Evolutionary conservation across 2,797 vertebrate genomes (phyloP).

Genomic region (Neopelma chrysocephalum): DNA sequence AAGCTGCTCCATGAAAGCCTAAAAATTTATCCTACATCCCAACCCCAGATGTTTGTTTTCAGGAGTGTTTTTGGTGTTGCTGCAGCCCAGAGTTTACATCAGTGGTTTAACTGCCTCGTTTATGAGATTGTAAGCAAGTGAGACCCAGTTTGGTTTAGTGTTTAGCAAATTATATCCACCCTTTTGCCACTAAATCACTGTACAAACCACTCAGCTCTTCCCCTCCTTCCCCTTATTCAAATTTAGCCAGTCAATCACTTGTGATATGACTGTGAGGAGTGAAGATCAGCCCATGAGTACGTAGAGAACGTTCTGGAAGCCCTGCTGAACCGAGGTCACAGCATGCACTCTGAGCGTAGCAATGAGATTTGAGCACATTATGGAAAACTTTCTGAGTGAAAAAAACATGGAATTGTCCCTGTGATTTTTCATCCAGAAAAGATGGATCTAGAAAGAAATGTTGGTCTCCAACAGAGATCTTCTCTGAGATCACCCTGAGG

Average conservation of each 20-base stretch:
- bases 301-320: constrained; percentile 30
- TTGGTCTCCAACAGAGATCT: neutral
- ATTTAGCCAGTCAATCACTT: neutral
- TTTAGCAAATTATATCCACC: neutral
- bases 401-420: neutral
- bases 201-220: constrained; percentile 22
- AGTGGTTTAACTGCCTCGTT: neutral
- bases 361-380: neutral
- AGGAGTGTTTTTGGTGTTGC: neutral
- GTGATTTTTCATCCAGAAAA: neutral
- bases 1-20: neutral
- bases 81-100: neutral
- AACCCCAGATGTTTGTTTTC: neutral
- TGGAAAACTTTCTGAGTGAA: neutral
- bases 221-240: constrained; percentile 49
- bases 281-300: neutral
- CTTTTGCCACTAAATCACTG: constrained; percentile 33
- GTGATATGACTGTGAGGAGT: neutral
- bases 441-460: neutral
- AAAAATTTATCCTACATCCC: neutral
- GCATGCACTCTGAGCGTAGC: neutral
- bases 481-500: neutral
- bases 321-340: neutral
- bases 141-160: neutral
- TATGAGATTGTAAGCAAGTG: neutral